These are phyloP conservation scores for Chiloscyllium plagiosum DNA, from an alignment of 2,113 vertebrate genomes.

Conservation along the genomic window DNA sequence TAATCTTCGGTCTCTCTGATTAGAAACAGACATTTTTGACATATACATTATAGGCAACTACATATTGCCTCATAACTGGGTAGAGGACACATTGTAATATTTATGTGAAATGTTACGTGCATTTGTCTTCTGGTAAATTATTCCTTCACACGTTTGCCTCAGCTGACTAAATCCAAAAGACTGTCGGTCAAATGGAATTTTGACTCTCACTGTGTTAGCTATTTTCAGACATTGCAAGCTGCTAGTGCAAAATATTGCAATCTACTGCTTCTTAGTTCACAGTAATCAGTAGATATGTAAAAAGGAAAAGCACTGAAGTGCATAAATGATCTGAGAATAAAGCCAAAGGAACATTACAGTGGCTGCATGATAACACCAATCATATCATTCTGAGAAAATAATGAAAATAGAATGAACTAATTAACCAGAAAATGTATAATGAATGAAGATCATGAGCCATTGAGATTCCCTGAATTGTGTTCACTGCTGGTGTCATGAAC, in stretches of 20 bases:
- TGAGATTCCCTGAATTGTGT: background rate
- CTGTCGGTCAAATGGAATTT: background rate
- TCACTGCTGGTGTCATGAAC: background rate
- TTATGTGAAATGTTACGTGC: background rate
- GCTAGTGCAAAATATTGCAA: background rate
- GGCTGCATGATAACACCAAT: background rate
- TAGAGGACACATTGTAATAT: background rate
- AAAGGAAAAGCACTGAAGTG: background rate
- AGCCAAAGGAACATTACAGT: background rate
- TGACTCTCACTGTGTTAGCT: background rate
- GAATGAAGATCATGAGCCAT: background rate
- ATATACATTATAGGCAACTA: background rate
- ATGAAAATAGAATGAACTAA: background rate
- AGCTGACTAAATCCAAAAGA: background rate
- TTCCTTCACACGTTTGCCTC: background rate
- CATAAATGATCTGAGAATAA: background rate
- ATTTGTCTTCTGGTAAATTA: background rate
- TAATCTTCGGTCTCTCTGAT: slow-evolving; percentile 11
- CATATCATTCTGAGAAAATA: background rate
- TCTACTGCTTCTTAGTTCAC: background rate
- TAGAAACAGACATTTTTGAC: background rate
- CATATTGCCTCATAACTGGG: background rate
- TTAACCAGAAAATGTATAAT: background rate
- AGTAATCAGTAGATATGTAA: background rate
- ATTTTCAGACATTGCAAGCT: background rate